Conservation (phyloP, 2,797 vertebrate genomes). For the Natrix natrix region DNA sequence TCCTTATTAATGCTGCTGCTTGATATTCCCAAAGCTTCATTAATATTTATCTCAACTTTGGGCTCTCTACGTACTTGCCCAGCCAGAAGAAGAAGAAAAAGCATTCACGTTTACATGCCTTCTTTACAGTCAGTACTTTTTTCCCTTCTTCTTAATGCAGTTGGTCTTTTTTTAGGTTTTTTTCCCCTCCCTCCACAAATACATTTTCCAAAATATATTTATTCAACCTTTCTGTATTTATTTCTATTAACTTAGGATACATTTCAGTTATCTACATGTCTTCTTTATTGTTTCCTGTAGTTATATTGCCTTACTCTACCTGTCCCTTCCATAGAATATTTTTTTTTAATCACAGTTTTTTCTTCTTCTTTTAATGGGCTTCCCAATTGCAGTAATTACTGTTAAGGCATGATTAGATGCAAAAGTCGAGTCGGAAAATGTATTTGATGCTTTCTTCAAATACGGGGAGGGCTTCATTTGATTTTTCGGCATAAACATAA, state of each 20-base stretch:
- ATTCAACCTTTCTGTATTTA: conserved; percentile 44
- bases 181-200: conserved; percentile 18
- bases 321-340: conserved; percentile 24
- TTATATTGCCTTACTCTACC: conserved; percentile 42
- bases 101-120: conserved; percentile 30
- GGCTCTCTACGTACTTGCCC: conserved; percentile 51
- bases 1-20: conserved; percentile 72
- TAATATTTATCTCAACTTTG: conserved; percentile 71
- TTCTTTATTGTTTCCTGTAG: conserved; percentile 48
- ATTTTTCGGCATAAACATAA: conserved; percentile 15
- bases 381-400: conserved; percentile 36
- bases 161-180: conserved; percentile 37
- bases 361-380: conserved; percentile 33
- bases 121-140: conserved; percentile 38
- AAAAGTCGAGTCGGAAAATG: conserved; percentile 42
- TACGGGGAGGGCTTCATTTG: not conserved
- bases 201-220: conserved; percentile 36
- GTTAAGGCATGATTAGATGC: conserved; percentile 42
- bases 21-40: conserved; percentile 71
- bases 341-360: conserved; percentile 36
- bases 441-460: conserved; percentile 28
- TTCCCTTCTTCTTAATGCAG: conserved; percentile 49
- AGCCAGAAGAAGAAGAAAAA: conserved; percentile 48
- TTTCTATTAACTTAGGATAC: conserved; percentile 35
- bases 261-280: conserved; percentile 39